Evolutionary conservation across 2,797 vertebrate genomes (phyloP).

Genomic region (Geotrypetes seraphini): DNA sequence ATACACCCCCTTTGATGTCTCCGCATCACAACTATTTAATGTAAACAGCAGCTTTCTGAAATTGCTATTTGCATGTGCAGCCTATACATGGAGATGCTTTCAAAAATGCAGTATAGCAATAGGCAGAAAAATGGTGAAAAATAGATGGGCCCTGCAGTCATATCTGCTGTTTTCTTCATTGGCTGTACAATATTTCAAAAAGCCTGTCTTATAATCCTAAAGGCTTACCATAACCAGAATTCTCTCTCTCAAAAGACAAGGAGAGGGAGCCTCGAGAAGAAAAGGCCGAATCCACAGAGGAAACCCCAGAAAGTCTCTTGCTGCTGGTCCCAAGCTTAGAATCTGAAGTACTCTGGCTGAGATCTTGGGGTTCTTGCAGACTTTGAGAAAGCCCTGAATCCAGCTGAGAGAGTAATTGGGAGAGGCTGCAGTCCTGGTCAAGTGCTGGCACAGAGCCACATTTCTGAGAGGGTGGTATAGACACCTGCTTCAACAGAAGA

Average conservation of each 20-base stretch:
- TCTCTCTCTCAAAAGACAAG: slow-evolving; percentile 85
- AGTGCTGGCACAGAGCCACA: slow-evolving; percentile 64
- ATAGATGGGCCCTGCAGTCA: too few relatives aligned
- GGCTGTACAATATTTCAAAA: too few relatives aligned
- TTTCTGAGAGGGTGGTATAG: slow-evolving; percentile 28
- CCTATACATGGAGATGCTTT: too few relatives aligned
- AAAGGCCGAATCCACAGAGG: slow-evolving; percentile 92
- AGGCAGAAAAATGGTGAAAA: too few relatives aligned
- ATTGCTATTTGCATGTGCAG: too few relatives aligned
- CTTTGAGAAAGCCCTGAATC: slow-evolving; percentile 85
- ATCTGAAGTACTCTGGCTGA: slow-evolving; percentile 66
- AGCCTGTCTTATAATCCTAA: too few relatives aligned
- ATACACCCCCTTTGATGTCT: too few relatives aligned
- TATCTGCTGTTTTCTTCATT: too few relatives aligned
- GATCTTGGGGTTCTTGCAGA: slow-evolving; percentile 74
- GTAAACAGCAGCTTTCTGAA: too few relatives aligned
- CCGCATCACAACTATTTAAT: too few relatives aligned
- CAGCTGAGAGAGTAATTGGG: slow-evolving; percentile 83
- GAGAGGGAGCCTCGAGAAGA: slow-evolving; percentile 93
- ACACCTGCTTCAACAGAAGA: slow-evolving; percentile 26
- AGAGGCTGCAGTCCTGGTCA: slow-evolving; percentile 83
- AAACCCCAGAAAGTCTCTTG: slow-evolving; percentile 91
- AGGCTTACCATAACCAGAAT: slow-evolving; percentile 64
- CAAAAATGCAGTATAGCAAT: too few relatives aligned
- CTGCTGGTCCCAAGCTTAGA: slow-evolving; percentile 64